These are phyloP conservation scores for Montipora foliosa DNA, from an alignment of 64 coral and sea anemone genomes.

Conservation along the genomic window DNA sequence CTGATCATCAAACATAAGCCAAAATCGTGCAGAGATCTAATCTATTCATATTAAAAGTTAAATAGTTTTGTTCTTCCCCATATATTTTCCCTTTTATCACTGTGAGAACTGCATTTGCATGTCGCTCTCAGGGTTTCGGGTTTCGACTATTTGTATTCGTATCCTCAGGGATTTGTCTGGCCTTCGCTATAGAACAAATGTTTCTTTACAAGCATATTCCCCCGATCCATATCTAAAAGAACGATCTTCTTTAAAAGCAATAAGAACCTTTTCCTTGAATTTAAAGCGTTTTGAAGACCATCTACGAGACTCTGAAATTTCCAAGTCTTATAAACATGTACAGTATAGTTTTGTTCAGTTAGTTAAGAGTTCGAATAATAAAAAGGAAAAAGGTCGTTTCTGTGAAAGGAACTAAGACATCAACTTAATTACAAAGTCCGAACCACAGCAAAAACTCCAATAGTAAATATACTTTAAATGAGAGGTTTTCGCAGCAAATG, in stretches of 20 bases:
- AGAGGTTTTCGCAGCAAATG: no score
- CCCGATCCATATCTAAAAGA: background rate
- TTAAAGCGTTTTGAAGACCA: background rate
- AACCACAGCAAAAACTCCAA: no score
- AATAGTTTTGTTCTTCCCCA: background rate
- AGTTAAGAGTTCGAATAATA: no score
- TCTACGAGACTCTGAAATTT: background rate
- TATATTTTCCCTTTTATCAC: conserved; percentile 1
- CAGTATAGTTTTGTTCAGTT: no score
- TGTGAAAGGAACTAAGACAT: no score
- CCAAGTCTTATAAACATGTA: no score
- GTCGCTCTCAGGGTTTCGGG: background rate
- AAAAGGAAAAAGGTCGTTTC: no score
- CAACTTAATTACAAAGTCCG: no score
- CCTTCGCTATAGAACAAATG: background rate
- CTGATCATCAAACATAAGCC: no score
- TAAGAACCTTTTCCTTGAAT: conserved; percentile 12
- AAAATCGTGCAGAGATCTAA: background rate
- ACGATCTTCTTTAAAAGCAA: background rate
- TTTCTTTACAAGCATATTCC: background rate
- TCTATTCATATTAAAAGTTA: background rate
- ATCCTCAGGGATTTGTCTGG: background rate
- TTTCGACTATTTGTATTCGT: background rate
- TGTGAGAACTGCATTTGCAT: conserved; percentile 11
- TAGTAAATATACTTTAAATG: no score